Percentiles rank a stretch among this genome's conserved stretches.
Conservation (phyloP, 2,888 invertebrate genomes). For the Mesorhabditis belari region DNA sequence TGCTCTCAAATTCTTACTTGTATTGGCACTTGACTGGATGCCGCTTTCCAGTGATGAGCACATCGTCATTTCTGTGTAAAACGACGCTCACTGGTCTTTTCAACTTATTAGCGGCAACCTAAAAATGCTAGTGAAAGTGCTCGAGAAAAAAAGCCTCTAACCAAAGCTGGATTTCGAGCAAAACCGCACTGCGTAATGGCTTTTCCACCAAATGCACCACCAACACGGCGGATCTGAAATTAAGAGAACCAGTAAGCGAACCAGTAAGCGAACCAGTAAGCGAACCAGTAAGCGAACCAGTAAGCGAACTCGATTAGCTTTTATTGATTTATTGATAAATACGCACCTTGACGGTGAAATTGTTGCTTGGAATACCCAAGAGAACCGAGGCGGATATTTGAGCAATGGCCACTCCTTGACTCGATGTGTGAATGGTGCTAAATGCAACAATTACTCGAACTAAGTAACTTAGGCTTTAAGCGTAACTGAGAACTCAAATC, state of each 20-base stretch:
- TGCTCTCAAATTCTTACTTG: constrained; percentile 51
- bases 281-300: background rate
- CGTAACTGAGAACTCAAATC: background rate
- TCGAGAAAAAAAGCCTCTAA: too few species aligned
- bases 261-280: background rate
- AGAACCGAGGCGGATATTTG: constrained; percentile 19
- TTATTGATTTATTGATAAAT: too few species aligned
- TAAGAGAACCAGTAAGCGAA: background rate
- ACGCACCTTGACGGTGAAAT: constrained; percentile 33
- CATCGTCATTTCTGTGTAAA: constrained; percentile 86
- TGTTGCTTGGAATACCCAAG: constrained; percentile 27
- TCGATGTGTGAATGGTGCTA: constrained; percentile 73
- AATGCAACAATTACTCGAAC: constrained; percentile 1
- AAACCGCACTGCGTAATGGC: constrained; percentile 13
- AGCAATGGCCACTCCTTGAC: constrained; percentile 60
- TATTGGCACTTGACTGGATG: constrained; percentile 81
- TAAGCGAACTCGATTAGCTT: too few species aligned
- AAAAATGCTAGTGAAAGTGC: background rate
- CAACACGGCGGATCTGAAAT: constrained; percentile 28
- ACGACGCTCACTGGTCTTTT: constrained; percentile 74
- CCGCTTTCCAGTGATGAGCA: constrained; percentile 76
- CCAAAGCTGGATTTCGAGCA: constrained; percentile 8
- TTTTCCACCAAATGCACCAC: constrained; percentile 45
- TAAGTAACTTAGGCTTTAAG: background rate
- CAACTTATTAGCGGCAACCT: constrained; percentile 14